Evolutionary conservation across 1,140 invertebrate species (phyloP).

Genomic region (Aricia agestis): DNA sequence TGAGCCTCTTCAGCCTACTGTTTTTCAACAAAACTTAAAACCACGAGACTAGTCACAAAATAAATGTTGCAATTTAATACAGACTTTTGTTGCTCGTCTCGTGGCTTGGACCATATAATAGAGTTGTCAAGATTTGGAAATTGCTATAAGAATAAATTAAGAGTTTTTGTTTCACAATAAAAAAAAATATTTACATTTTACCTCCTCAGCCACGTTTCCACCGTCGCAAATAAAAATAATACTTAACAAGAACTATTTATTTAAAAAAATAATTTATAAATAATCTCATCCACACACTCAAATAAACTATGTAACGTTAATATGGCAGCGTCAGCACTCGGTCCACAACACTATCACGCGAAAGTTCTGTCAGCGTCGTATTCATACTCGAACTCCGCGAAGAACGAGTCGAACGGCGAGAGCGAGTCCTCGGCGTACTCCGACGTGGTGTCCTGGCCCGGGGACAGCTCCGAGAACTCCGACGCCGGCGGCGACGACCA

Average conservation of each 20-base stretch:
- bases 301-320: conserved; percentile 60
- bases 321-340: conserved; percentile 53
- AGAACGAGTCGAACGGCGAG: conserved; percentile 72
- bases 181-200: not conserved
- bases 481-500: conserved; percentile 68
- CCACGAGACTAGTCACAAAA: no score
- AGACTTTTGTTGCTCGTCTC: no score
- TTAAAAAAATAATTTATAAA: conserved; percentile 58
- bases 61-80: no score
- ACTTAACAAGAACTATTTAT: conserved; percentile 65
- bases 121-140: no score
- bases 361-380: conserved; percentile 68
- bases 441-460: conserved; percentile 54
- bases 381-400: conserved; percentile 70
- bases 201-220: not conserved
- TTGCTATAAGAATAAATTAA: no score
- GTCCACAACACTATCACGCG: conserved; percentile 61
- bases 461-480: conserved; percentile 59
- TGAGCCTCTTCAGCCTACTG: no score
- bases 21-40: no score
- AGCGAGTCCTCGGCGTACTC: conserved; percentile 70
- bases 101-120: no score
- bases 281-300: conserved; percentile 57
- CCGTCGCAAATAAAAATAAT: conserved; percentile 22
- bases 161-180: not conserved